These are phyloP conservation scores for Saguinus midas DNA, from an alignment of 2,113 vertebrate species.

Conservation along the genomic window DNA sequence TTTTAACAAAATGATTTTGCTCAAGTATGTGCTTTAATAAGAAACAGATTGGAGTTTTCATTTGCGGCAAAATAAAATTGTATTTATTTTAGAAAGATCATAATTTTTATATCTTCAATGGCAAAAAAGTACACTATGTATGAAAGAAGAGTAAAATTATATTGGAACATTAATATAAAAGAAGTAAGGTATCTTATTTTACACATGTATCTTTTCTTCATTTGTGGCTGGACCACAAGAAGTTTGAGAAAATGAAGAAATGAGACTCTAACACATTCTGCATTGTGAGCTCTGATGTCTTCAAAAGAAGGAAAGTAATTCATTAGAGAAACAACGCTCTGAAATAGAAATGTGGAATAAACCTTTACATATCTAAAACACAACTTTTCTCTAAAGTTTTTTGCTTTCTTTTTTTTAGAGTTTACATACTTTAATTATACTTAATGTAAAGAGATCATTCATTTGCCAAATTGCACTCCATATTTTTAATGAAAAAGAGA, in stretches of 20 bases:
- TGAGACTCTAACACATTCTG: fast-evolving
- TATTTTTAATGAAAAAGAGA: background rate
- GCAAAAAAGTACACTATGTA: background rate
- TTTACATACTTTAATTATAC: background rate
- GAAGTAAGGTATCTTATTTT: background rate
- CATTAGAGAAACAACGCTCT: background rate
- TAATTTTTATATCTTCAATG: background rate
- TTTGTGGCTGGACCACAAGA: background rate
- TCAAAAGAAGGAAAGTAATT: background rate
- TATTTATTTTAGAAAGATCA: background rate
- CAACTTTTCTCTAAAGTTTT: background rate
- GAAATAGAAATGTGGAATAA: background rate
- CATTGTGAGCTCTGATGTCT: background rate
- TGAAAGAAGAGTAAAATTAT: background rate
- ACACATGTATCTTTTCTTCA: background rate
- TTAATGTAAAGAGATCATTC: background rate
- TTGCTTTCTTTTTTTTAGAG: background rate
- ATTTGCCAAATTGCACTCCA: background rate
- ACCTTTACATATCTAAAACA: background rate
- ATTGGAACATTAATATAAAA: background rate
- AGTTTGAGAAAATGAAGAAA: no score
- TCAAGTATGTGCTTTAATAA: background rate
- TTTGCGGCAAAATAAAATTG: background rate
- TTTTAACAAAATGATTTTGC: background rate
- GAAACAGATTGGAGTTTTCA: background rate